phyloP scores from a whole-genome alignment of 2,888 invertebrate genomes.

The Acanthosepion pharaonis region DNA sequence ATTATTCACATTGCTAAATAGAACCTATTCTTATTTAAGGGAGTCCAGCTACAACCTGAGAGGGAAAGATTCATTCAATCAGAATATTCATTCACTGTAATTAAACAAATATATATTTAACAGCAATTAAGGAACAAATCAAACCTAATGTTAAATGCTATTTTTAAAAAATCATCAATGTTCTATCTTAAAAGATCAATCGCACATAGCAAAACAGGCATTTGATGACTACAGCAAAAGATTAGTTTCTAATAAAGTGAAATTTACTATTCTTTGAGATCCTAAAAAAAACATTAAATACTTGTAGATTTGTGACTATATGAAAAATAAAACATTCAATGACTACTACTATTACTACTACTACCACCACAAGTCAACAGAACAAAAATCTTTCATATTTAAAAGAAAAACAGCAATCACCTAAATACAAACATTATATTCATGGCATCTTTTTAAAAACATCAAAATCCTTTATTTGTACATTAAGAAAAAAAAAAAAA shows the following conservation, averaged over 20 bases:
- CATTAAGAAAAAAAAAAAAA: background rate
- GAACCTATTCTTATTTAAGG: background rate
- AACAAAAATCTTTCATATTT: no score
- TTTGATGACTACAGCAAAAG: background rate
- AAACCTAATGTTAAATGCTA: background rate
- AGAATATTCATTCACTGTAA: background rate
- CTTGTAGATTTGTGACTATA: background rate
- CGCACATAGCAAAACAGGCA: background rate
- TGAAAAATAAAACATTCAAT: no score
- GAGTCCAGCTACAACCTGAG: background rate
- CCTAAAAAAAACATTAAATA: background rate
- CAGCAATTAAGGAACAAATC: background rate
- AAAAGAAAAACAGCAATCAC: background rate
- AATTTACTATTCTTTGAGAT: background rate
- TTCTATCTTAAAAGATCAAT: background rate
- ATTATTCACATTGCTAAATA: background rate
- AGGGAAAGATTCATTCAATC: background rate
- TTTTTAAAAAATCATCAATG: background rate
- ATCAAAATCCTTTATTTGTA: background rate
- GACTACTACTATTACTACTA: no score
- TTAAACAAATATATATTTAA: background rate
- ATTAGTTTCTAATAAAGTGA: background rate
- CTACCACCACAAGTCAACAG: no score
- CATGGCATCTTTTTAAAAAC: background rate
- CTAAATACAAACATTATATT: background rate